These are phyloP conservation scores for Drosophila parvula DNA, from an alignment of 1,140 invertebrate genomes.

Conservation along the genomic window DNA sequence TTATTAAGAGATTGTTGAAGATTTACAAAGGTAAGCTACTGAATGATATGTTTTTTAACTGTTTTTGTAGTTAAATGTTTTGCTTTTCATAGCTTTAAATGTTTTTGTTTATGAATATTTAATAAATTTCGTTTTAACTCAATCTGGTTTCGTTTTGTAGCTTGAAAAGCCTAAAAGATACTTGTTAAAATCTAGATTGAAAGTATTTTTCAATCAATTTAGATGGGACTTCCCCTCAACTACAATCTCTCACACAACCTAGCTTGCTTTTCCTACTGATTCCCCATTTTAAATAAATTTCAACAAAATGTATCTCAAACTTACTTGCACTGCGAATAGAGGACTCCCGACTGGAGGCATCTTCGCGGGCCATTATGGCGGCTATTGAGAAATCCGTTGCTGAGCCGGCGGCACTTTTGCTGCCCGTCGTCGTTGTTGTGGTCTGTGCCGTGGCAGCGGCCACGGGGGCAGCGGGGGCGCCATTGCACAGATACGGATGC, in stretches of 20 bases:
- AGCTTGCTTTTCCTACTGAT: background rate
- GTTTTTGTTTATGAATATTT: background rate
- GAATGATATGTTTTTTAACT: background rate
- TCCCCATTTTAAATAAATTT: background rate
- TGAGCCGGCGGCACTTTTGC: conserved; percentile 82
- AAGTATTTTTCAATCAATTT: background rate
- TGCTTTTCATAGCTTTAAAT: background rate
- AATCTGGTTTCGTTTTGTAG: background rate
- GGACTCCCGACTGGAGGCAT: conserved; percentile 86
- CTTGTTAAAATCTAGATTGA: background rate
- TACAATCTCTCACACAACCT: background rate
- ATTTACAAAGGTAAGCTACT: background rate
- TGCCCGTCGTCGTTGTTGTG: conserved; percentile 63
- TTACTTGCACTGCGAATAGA: conserved; percentile 84
- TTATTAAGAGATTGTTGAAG: background rate
- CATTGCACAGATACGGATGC: conserved; percentile 83
- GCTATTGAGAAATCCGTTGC: conserved; percentile 97
- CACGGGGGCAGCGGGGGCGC: conserved; percentile 61
- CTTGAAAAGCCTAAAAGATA: background rate
- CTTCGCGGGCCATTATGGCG: conserved; percentile 93
- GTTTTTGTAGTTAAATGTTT: background rate
- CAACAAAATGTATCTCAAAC: conserved; percentile 25
- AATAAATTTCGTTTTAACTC: background rate
- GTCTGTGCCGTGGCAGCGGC: conserved; percentile 38
- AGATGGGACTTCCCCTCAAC: accelerated